These are phyloP conservation scores for Telmatherina bonti DNA, from an alignment of 2,797 vertebrate species.

Conservation along the genomic window DNA sequence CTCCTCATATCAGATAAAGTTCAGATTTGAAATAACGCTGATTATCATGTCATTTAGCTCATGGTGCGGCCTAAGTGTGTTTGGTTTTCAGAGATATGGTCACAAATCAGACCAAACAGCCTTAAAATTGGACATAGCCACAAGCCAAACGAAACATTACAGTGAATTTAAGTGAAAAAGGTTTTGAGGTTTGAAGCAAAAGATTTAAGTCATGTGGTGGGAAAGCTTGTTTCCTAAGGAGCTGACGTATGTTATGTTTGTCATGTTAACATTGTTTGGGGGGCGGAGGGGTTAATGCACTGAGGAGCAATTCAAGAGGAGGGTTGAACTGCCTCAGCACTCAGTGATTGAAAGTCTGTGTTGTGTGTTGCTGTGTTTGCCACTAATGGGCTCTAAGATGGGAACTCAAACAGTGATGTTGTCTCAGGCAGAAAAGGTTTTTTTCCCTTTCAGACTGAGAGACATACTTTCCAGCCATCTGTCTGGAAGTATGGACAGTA, in stretches of 20 bases:
- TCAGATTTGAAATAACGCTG: constrained; percentile 21
- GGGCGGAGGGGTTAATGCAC: constrained; percentile 60
- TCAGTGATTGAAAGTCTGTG: constrained; percentile 6
- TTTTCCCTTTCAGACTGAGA: background rate
- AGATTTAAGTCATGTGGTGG: constrained; percentile 46
- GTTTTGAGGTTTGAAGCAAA: constrained; percentile 22
- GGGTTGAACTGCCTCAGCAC: constrained; percentile 23
- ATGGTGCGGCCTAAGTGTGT: constrained; percentile 17
- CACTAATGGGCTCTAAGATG: constrained; percentile 31
- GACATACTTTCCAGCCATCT: constrained; percentile 3
- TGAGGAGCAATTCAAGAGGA: constrained; percentile 34
- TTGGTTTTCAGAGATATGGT: constrained; percentile 36
- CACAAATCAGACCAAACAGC: constrained; percentile 38
- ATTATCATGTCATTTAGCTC: constrained; percentile 30
- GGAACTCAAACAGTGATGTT: constrained; percentile 19
- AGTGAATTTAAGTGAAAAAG: constrained; percentile 42
- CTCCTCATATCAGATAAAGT: constrained; percentile 30
- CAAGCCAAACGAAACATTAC: constrained; percentile 59
- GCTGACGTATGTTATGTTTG: constrained; percentile 47
- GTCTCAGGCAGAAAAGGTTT: background rate
- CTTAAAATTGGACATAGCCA: constrained; percentile 20
- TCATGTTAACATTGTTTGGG: constrained; percentile 34
- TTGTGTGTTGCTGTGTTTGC: constrained; percentile 12
- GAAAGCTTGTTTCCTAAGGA: constrained; percentile 55
- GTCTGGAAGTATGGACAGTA: background rate